A percentile compares a stretch with the other conserved stretches of the same genome.
phyloP scores from a whole-genome alignment of 2,888 invertebrate species.

The Caenorhabditis afra region DNA sequence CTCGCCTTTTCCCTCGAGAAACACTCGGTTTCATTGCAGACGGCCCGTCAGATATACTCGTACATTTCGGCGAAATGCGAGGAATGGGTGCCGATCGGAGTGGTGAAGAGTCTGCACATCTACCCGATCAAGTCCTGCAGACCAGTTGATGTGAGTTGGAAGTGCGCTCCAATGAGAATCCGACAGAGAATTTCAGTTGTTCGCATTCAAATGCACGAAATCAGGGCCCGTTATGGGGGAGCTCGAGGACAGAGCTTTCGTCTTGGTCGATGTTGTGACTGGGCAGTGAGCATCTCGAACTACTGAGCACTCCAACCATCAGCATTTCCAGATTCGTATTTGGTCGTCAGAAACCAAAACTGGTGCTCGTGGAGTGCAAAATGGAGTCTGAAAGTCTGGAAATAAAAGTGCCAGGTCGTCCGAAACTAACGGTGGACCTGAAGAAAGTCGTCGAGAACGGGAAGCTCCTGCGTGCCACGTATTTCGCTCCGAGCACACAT shows the following conservation, averaged over 20 bases:
- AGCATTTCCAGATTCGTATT: constrained; percentile 59
- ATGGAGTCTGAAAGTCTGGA: constrained; percentile 8
- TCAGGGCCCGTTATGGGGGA: constrained; percentile 50
- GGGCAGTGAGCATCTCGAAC: constrained; percentile 53
- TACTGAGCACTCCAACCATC: too few relatives aligned
- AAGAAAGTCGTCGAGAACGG: constrained; percentile 46
- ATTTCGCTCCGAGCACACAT: not conserved
- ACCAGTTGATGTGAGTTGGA: constrained; percentile 37
- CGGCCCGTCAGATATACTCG: constrained; percentile 24
- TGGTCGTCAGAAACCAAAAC: constrained; percentile 61
- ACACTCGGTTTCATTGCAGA: constrained; percentile 9
- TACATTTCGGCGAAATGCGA: constrained; percentile 25
- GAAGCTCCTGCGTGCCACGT: constrained; percentile 56
- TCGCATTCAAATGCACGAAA: constrained; percentile 62
- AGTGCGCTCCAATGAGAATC: too few relatives aligned
- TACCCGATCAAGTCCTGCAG: constrained; percentile 65
- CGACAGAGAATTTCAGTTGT: constrained; percentile 51
- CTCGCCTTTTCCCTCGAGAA: not conserved
- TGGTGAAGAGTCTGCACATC: constrained; percentile 62
- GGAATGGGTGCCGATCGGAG: constrained; percentile 67
- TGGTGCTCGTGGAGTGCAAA: constrained; percentile 48
- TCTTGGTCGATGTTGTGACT: constrained; percentile 56
- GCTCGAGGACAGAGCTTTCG: constrained; percentile 60
- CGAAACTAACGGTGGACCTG: constrained; percentile 33
- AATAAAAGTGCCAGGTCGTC: constrained; percentile 30